Conservation (phyloP, 2,797 vertebrate genomes). For the Poeciliopsis infans region DNA sequence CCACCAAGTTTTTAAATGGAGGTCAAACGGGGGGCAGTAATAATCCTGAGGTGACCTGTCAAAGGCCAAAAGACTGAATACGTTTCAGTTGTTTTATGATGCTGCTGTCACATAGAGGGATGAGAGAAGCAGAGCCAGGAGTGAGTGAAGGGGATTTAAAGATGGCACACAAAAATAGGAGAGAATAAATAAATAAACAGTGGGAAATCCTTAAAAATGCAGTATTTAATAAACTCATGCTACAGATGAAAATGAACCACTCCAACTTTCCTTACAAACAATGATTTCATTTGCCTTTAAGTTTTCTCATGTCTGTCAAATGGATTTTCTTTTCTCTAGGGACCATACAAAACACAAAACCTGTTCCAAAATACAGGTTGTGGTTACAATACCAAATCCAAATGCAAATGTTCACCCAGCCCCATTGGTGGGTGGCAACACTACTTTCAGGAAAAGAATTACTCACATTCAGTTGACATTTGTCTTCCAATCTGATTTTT, state of each 20-base stretch:
- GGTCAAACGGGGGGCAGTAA: neutral
- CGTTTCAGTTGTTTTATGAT: neutral
- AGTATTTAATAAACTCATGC: neutral
- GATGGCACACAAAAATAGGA: neutral
- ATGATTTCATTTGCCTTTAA: neutral
- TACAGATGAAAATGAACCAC: neutral
- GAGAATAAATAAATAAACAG: neutral
- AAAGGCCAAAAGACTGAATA: neutral
- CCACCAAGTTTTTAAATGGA: neutral
- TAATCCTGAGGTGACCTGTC: neutral
- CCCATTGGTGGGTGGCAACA: neutral
- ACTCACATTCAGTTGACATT: constrained; percentile 26
- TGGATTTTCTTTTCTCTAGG: neutral
- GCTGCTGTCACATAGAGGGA: neutral
- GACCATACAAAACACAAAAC: neutral
- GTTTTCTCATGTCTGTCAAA: neutral
- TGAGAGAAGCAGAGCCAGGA: neutral
- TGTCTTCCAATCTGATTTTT: neutral
- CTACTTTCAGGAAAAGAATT: constrained; percentile 10
- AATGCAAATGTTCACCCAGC: neutral
- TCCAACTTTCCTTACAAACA: neutral
- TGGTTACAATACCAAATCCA: neutral
- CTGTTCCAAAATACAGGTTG: neutral
- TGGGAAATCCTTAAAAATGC: neutral
- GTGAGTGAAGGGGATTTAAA: neutral